Evolutionary conservation across 2,888 invertebrate genomes (phyloP).

Genomic region (Aphelenchoides bicaudatus): DNA sequence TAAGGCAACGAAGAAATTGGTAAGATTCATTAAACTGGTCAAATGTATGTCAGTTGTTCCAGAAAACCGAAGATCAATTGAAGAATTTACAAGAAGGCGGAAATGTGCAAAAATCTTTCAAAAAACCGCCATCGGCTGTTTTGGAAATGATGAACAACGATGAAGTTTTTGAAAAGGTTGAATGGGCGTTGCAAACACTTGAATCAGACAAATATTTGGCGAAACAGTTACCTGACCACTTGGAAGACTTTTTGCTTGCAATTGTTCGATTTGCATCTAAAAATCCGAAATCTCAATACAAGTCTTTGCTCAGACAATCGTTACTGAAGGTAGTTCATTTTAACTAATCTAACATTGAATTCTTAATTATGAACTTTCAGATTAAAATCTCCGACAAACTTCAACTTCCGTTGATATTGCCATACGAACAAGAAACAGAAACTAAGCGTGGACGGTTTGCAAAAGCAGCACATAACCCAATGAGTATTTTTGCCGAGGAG

Average conservation of each 20-base stretch:
- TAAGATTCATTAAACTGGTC: constrained; percentile 3
- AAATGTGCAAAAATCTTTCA: constrained; percentile 21
- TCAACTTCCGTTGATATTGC: neutral
- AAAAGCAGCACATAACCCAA: neutral
- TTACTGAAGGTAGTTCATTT: constrained; percentile 25
- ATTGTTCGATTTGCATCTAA: constrained; percentile 17
- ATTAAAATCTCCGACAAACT: neutral
- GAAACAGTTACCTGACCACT: constrained; percentile 25
- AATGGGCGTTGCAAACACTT: constrained; percentile 32
- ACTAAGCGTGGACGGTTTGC: neutral
- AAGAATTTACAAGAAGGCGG: constrained; percentile 21
- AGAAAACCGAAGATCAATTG: constrained; percentile 25
- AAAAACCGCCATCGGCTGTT: constrained; percentile 16
- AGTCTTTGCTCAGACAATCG: constrained; percentile 19
- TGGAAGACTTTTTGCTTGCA: constrained; percentile 27
- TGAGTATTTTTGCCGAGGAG: constrained; percentile 26
- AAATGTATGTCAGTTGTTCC: neutral
- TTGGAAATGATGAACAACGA: constrained; percentile 23
- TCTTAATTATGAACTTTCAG: neutral
- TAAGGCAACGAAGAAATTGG: constrained; percentile 14
- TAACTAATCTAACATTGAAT: neutral
- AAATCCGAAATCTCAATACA: constrained; percentile 1
- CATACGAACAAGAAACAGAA: neutral
- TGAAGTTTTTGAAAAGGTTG: constrained; percentile 23
- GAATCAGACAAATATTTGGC: constrained; percentile 24